Conservation (phyloP, 1,140 invertebrate genomes). For the Fopius arisanus region DNA sequence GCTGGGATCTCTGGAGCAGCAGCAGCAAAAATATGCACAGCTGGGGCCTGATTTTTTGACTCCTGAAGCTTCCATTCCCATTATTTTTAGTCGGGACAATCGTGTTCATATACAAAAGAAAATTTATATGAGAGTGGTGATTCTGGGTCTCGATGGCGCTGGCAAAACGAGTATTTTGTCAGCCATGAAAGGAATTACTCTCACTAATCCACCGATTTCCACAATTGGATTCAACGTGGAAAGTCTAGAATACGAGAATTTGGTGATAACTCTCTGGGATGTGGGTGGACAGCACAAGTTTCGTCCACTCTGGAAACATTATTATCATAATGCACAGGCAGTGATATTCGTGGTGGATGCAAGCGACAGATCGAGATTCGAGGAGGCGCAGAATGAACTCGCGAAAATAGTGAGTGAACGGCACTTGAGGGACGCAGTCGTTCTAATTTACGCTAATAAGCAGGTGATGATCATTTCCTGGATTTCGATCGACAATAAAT, state of each 20-base stretch:
- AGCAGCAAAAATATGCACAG: conserved; percentile 70
- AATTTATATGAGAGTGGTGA: conserved; percentile 72
- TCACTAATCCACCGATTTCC: conserved; percentile 57
- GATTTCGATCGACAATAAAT: neutral
- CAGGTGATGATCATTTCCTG: conserved; percentile 52
- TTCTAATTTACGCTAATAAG: conserved; percentile 69
- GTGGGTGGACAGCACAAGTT: conserved; percentile 71
- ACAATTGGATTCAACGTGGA: conserved; percentile 73
- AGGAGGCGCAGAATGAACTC: conserved; percentile 66
- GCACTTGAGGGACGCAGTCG: conserved; percentile 65
- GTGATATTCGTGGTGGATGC: conserved; percentile 69
- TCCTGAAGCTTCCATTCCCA: conserved; percentile 70
- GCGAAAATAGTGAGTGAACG: conserved; percentile 66
- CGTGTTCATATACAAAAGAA: conserved; percentile 73
- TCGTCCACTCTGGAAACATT: conserved; percentile 69
- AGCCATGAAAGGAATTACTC: conserved; percentile 68
- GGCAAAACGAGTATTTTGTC: conserved; percentile 74
- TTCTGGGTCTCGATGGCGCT: conserved; percentile 66
- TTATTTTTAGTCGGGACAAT: conserved; percentile 74
- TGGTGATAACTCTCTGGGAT: conserved; percentile 70
- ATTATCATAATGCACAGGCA: conserved; percentile 69
- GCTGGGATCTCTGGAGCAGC: conserved; percentile 67
- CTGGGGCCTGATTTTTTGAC: conserved; percentile 67
- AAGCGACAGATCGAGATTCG: conserved; percentile 61
- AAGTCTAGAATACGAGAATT: conserved; percentile 69